Evolutionary conservation across 2,888 invertebrate species (phyloP), one percentile per base, ranked within the genome.

Genomic region (Drosophila setosimentum): DNA sequence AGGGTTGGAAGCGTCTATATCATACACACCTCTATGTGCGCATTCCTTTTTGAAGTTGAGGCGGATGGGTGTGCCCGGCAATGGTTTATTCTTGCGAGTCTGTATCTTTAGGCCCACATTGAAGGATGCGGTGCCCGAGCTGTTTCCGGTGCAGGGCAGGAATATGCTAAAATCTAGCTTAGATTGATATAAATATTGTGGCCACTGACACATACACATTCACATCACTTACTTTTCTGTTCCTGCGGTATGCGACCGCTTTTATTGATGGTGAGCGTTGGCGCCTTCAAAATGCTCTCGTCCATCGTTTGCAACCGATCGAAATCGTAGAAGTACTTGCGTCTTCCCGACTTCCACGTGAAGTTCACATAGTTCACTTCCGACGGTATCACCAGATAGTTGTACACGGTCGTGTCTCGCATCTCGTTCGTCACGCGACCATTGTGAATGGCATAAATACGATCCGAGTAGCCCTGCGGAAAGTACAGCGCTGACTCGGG

Each of bases 351-450:
- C 91, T 96, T 96, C 98, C 98, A 98, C 51, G 98, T 98, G 92
- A 98, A 98, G 93, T 98, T 98, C 2, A 98, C 97, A 92, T 96
- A 96, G 73, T 96, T 96, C 30, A 98, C 97, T 94, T 98, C 98
- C 7, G 98, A 96, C 2, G 98, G 98, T 91, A 99, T 98, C 67
- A 97, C 96, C 80, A 98, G 94, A 92, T 97, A 96, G 91, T 96
- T 96, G 86, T 98, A 98, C 91, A 98, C 97, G 92, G 97, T 97
- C 2, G 98, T 98, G 91, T 98, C 98, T 82, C 97, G 94, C 64
- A 99, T 96, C 93, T 98, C 97, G 10, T 97, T 96, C 27, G 96
- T 94, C 54, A 99, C 97, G 91, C 95, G 95, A 21, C 98, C 98
- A 92, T 98, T 97, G 76, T 96, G 94, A 87, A 99, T 98, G 49